Conservation (phyloP, 2,113 vertebrate species). For the Xenopus borealis region DNA sequence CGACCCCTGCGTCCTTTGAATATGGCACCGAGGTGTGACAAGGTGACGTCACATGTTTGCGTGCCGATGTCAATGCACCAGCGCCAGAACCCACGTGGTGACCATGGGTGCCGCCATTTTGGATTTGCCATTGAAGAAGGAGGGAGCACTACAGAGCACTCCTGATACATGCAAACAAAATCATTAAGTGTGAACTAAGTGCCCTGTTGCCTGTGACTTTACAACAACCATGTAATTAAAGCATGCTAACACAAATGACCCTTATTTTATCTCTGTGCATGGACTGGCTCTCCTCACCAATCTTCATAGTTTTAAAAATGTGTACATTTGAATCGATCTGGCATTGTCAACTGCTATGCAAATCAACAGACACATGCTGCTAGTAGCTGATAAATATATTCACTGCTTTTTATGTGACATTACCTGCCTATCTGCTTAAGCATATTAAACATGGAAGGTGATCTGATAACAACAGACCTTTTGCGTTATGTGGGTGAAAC, state of each 20-base stretch:
- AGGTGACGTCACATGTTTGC: no score
- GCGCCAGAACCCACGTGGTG: no score
- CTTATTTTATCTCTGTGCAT: slow-evolving; percentile 37
- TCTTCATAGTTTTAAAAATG: slow-evolving; percentile 33
- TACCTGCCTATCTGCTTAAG: slow-evolving; percentile 14
- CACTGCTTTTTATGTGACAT: slow-evolving; percentile 15
- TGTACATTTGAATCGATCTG: slow-evolving; percentile 21
- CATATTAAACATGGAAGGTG: background rate
- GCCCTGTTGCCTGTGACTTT: slow-evolving; percentile 22
- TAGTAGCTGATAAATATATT: slow-evolving; percentile 23
- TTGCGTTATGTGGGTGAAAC: no score
- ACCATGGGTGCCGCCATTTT: no score
- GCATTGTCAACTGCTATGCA: no score
- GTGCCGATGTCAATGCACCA: no score
- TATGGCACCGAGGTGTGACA: no score
- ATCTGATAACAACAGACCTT: background rate
- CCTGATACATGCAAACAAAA: slow-evolving; percentile 11
- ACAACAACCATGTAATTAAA: slow-evolving; percentile 41
- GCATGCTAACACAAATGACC: slow-evolving; percentile 36
- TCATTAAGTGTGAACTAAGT: slow-evolving; percentile 13
- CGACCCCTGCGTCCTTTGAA: no score
- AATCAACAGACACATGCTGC: background rate
- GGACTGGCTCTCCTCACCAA: slow-evolving; percentile 36
- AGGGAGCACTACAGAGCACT: no score
- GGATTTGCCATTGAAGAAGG: no score